Percentiles rank a stretch among this genome's conserved stretches.
Evolutionary conservation across 2,888 invertebrate genomes (phyloP).

Genomic region (Pyrrhosoma nymphula): DNA sequence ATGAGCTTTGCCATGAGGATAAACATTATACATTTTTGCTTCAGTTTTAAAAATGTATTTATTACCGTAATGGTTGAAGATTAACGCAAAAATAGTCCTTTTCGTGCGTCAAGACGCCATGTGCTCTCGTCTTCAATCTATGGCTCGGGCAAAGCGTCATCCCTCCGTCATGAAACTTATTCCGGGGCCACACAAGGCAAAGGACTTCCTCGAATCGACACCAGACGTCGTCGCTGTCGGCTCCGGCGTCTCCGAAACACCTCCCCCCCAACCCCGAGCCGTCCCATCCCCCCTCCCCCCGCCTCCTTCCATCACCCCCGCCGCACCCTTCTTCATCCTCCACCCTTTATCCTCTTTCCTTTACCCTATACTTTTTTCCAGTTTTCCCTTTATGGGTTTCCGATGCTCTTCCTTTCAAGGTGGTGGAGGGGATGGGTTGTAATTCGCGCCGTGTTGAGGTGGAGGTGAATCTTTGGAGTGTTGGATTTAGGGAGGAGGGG

Average conservation of each 20-base stretch:
- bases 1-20: too few relatives aligned
- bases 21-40: too few relatives aligned
- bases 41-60: too few relatives aligned
- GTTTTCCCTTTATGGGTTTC: conserved; percentile 55
- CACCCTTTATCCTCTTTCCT: not conserved
- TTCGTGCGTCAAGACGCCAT: too few relatives aligned
- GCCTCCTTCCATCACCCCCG: not conserved
- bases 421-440: not conserved
- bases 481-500: not conserved
- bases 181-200: not conserved
- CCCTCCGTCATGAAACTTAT: not conserved
- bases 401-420: conserved; percentile 4
- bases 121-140: not conserved
- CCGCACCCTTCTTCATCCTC: not conserved
- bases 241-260: not conserved
- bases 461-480: not conserved
- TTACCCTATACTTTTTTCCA: not conserved
- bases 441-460: not conserved
- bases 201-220: not conserved
- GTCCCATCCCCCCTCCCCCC: not conserved
- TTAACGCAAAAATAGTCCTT: too few relatives aligned
- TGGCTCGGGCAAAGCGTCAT: not conserved
- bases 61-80: too few relatives aligned
- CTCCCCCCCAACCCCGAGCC: not conserved
- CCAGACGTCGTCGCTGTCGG: not conserved